Percentiles rank a stretch among this genome's conserved stretches.
Evolutionary conservation across 2,113 vertebrate species (phyloP).

Genomic region (Poeciliopsis retropinna): DNA sequence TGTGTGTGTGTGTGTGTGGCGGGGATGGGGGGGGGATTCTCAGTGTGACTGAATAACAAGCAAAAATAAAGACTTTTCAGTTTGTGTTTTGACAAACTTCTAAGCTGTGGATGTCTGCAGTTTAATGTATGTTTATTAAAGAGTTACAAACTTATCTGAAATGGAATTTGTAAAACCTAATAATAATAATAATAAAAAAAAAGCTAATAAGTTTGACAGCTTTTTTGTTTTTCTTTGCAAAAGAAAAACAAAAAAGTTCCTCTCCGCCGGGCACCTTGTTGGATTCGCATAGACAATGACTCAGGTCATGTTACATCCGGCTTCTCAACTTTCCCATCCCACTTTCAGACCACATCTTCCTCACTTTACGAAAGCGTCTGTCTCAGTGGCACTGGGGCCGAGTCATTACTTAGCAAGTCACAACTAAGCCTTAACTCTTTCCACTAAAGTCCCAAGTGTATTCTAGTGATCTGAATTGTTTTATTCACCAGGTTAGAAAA

Average conservation of each 20-base stretch:
- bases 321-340: slow-evolving; percentile 38
- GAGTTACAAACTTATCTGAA: not conserved
- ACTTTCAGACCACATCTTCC: slow-evolving; percentile 20
- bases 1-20: not conserved
- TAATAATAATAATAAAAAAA: not conserved
- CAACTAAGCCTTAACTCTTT: not conserved
- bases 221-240: too few species aligned
- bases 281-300: slow-evolving; percentile 27
- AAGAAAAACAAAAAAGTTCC: not conserved
- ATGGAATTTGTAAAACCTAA: not conserved
- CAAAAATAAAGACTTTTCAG: slow-evolving; percentile 50
- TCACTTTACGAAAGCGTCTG: slow-evolving; percentile 4
- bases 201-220: not conserved
- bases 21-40: not conserved
- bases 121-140: not conserved
- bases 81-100: slow-evolving; percentile 47
- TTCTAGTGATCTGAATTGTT: not conserved
- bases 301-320: slow-evolving; percentile 40
- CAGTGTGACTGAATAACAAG: slow-evolving; percentile 65
- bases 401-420: too few species aligned
- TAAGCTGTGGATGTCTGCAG: not conserved
- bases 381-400: not conserved
- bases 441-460: not conserved
- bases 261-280: not conserved
- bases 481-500: not conserved